These are phyloP conservation scores for Holotrichia oblita DNA, from an alignment of 1,140 invertebrate genomes.

Conservation along the genomic window DNA sequence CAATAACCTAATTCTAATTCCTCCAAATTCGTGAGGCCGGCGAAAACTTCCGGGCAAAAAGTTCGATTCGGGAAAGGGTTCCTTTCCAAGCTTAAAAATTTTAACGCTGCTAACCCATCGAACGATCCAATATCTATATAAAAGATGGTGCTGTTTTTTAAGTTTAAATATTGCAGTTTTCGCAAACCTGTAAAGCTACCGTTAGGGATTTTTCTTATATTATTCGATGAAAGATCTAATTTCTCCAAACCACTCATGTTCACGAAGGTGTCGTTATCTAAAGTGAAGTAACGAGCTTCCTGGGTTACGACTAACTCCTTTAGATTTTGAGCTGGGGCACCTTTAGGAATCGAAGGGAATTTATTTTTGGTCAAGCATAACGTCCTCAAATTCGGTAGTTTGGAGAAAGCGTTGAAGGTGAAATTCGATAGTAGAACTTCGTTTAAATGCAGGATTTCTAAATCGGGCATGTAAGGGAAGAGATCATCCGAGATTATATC, in stretches of 20 bases:
- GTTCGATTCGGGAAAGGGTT: constrained; percentile 62
- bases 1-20: constrained; percentile 59
- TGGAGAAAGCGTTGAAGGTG: constrained; percentile 57
- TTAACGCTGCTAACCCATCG: constrained; percentile 59
- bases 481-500: constrained; percentile 61
- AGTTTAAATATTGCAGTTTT: constrained; percentile 61
- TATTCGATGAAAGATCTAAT: constrained; percentile 62
- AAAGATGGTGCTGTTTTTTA: constrained; percentile 65
- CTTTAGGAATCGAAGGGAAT: constrained; percentile 62
- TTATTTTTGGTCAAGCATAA: constrained; percentile 64
- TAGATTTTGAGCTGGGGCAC: constrained; percentile 61
- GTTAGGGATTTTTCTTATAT: constrained; percentile 61
- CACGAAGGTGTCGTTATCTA: constrained; percentile 51
- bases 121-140: constrained; percentile 62
- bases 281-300: constrained; percentile 62
- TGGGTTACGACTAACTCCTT: constrained; percentile 63
- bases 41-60: constrained; percentile 46
- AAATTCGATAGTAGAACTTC: constrained; percentile 58
- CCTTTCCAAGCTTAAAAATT: constrained; percentile 64
- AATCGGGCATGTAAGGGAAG: constrained; percentile 65
- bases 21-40: constrained; percentile 62
- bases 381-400: constrained; percentile 63
- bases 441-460: constrained; percentile 63
- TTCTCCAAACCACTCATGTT: constrained; percentile 52
- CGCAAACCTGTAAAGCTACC: constrained; percentile 63